phyloP scores from a whole-genome alignment of 2,888 invertebrate species.

The Balanococcus diminutus region DNA sequence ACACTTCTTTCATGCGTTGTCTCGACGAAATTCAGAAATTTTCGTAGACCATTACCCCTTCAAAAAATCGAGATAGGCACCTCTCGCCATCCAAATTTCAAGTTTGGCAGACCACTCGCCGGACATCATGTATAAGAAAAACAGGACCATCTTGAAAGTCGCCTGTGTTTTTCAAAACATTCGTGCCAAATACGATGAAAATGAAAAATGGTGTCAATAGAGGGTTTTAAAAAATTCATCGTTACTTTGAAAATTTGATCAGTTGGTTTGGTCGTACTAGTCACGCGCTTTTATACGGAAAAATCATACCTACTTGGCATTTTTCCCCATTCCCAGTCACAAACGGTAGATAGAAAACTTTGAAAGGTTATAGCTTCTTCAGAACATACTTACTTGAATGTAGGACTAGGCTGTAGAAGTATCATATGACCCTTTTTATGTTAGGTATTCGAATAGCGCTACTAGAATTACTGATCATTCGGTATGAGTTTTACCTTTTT shows the following conservation, averaged over 20 bases:
- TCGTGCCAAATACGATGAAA: background rate
- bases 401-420: background rate
- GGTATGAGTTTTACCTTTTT: background rate
- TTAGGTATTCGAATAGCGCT: background rate
- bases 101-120: too few species aligned
- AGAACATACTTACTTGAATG: background rate
- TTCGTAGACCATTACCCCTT: too few species aligned
- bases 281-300: background rate
- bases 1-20: too few species aligned
- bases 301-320: background rate
- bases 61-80: too few species aligned
- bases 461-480: background rate
- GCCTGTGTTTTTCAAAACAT: background rate
- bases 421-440: slow-evolving; percentile 2
- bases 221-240: background rate
- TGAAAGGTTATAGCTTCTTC: slow-evolving; percentile 15
- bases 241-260: slow-evolving; percentile 25
- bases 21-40: too few species aligned
- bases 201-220: background rate
- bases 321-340: background rate
- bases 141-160: background rate
- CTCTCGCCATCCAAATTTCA: too few species aligned
- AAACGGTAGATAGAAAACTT: background rate
- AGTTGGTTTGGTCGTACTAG: background rate
- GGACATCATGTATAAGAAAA: background rate